Conservation (phyloP, 2,113 vertebrate genomes). For the Barnardius zonarius region DNA sequence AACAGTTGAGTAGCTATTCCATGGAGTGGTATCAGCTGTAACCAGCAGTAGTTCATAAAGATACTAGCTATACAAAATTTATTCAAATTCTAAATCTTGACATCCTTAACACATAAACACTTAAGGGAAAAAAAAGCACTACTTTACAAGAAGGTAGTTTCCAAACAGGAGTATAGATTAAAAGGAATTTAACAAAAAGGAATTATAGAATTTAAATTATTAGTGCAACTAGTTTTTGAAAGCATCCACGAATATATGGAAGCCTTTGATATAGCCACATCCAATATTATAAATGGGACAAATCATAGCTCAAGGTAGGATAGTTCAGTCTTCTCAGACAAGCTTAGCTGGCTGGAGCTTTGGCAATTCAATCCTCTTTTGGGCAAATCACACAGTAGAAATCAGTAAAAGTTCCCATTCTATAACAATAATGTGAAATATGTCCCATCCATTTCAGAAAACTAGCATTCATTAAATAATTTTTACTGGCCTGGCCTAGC, state of each 20-base stretch:
- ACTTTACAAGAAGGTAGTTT: not conserved
- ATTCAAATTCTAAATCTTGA: not conserved
- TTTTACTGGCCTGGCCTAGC: not conserved
- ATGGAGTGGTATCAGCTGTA: not conserved
- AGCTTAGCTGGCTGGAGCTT: not conserved
- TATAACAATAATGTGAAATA: not conserved
- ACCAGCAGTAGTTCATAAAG: not conserved
- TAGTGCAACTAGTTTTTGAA: not conserved
- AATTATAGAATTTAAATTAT: not conserved
- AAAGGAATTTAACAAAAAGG: not conserved
- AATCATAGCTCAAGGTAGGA: not conserved
- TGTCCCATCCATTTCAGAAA: not conserved
- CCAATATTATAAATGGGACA: not conserved
- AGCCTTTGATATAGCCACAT: not conserved
- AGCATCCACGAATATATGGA: not conserved
- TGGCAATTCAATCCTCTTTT: not conserved
- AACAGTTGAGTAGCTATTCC: not conserved
- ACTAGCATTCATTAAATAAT: not conserved
- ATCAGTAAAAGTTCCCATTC: not conserved
- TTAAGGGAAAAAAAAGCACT: not conserved
- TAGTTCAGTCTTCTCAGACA: not conserved
- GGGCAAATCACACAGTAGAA: not conserved
- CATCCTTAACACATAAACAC: not conserved
- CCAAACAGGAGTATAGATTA: not conserved
- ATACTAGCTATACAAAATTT: not conserved